Percentiles rank a stretch among this genome's conserved stretches.
phyloP scores from a whole-genome alignment of 2,113 vertebrate genomes.

The Pituophis catenifer region DNA sequence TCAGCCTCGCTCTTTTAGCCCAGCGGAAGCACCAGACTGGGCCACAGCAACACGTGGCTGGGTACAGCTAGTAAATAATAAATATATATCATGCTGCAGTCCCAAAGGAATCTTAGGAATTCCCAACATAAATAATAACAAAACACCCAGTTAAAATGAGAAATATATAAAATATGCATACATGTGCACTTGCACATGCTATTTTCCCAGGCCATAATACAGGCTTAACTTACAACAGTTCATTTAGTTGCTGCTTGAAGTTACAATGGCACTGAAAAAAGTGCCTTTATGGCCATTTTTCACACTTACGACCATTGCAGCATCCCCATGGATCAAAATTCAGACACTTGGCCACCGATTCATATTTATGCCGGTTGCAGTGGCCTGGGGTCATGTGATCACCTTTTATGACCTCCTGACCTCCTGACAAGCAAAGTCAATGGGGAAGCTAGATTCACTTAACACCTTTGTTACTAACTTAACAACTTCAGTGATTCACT shows the following conservation, averaged over 20 bases:
- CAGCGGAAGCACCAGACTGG: no score
- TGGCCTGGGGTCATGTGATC: neutral
- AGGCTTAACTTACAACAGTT: neutral
- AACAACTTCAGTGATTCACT: neutral
- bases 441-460: neutral
- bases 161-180: neutral
- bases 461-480: neutral
- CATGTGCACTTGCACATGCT: neutral
- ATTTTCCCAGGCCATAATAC: neutral
- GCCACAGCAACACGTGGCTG: no score
- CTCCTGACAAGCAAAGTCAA: neutral
- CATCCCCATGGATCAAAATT: neutral
- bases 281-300: neutral
- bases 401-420: neutral
- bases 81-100: neutral
- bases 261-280: neutral
- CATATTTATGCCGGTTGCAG: neutral
- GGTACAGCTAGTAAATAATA: neutral
- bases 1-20: no score
- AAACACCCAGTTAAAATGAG: neutral
- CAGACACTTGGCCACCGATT: neutral
- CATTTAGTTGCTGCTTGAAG: neutral
- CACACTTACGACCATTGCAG: neutral
- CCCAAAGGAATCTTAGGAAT: neutral
- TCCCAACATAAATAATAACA: neutral